Evolutionary conservation across 53 echinoderm and acorn worm species (phyloP).

Genomic region (Astropecten irregularis): DNA sequence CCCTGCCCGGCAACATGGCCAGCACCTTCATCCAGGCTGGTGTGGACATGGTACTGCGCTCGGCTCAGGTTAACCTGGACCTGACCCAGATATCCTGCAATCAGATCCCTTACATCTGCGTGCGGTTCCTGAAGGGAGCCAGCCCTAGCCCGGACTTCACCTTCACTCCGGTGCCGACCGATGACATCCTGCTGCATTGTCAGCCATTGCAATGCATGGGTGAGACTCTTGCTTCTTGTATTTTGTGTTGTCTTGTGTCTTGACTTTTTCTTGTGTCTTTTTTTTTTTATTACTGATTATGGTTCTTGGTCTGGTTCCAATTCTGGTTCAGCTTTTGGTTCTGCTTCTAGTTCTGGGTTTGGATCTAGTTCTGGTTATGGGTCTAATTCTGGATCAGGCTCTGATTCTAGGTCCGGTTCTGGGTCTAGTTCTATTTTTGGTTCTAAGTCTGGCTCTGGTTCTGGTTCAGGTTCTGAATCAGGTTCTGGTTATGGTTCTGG

Average conservation of each 20-base stretch:
- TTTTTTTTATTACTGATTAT: background rate
- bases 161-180: slow-evolving; percentile 37
- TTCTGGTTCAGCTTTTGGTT: too few species aligned
- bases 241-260: background rate
- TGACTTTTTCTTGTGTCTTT: background rate
- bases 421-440: too few species aligned
- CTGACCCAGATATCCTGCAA: slow-evolving; percentile 66
- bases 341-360: too few species aligned
- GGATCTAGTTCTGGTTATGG: too few species aligned
- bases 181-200: slow-evolving; percentile 35
- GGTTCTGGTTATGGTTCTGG: too few species aligned
- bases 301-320: too few species aligned
- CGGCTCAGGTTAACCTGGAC: slow-evolving; percentile 41
- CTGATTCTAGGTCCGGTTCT: too few species aligned
- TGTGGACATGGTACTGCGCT: slow-evolving; percentile 25
- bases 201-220: slow-evolving; percentile 55
- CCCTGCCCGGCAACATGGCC: slow-evolving; percentile 22
- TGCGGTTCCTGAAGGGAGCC: slow-evolving; percentile 68
- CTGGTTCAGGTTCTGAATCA: too few species aligned
- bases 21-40: slow-evolving; percentile 36
- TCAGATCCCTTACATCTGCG: slow-evolving; percentile 83
- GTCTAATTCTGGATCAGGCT: too few species aligned
- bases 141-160: slow-evolving; percentile 79
- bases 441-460: too few species aligned
- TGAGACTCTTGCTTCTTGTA: too few species aligned